Conservation (phyloP, 1,140 invertebrate genomes). For the Sminthurides bifidus region DNA sequence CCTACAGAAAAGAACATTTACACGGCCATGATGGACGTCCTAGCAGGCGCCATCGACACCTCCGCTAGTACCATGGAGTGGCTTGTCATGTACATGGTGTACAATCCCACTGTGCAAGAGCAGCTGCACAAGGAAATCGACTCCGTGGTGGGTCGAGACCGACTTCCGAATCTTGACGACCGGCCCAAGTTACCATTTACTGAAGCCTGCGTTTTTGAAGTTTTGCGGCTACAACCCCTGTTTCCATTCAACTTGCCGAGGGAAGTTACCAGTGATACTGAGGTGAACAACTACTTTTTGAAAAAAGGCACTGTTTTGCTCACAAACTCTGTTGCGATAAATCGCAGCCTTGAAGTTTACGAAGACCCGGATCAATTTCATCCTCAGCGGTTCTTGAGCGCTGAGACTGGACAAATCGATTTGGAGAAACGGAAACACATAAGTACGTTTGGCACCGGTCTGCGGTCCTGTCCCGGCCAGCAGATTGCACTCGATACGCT, state of each 20-base stretch:
- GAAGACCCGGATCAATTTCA: too few species aligned
- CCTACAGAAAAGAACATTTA: too few species aligned
- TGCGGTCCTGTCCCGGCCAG: neutral
- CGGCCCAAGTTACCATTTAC: slow-evolving; percentile 36
- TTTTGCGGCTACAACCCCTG: neutral
- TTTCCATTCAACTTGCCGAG: neutral
- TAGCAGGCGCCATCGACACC: slow-evolving; percentile 68
- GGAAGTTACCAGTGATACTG: neutral
- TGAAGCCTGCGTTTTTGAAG: neutral
- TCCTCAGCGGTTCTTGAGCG: neutral
- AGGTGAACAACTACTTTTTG: neutral
- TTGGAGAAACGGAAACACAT: neutral
- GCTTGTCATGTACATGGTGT: slow-evolving; percentile 59
- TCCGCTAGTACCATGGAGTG: slow-evolving; percentile 65
- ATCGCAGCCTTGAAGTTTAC: too few species aligned
- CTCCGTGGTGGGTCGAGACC: slow-evolving; percentile 51
- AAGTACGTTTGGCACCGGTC: neutral
- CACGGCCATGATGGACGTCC: slow-evolving; percentile 40
- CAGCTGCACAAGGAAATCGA: slow-evolving; percentile 70
- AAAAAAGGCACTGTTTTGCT: neutral
- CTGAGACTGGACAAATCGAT: neutral
- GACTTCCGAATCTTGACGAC: slow-evolving; percentile 54
- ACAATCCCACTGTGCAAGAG: slow-evolving; percentile 61
- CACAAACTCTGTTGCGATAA: neutral
- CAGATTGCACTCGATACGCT: neutral